A percentile compares a stretch with the other conserved stretches of the same genome.
Conservation (phyloP, 2,113 vertebrate species). For the Anseranas semipalmata region DNA sequence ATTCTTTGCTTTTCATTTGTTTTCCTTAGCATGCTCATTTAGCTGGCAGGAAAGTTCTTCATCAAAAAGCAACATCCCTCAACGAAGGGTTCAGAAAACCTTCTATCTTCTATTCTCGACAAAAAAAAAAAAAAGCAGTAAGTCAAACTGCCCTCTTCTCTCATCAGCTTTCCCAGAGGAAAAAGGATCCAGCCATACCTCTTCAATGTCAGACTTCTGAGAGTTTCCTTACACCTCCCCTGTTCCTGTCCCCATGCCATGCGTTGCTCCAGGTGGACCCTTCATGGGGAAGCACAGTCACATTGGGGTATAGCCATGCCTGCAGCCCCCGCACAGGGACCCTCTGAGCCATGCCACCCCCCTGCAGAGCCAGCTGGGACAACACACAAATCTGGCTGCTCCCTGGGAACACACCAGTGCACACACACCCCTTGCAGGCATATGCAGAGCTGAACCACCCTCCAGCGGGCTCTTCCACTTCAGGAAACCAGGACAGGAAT, state of each 20-base stretch:
- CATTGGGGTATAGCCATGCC: not conserved
- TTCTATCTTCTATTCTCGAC: not conserved
- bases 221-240: not conserved
- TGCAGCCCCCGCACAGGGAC: not conserved
- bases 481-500: not conserved
- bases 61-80: not conserved
- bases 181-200: not conserved
- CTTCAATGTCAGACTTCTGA: not conserved
- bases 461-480: not conserved
- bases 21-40: not conserved
- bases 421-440: not conserved
- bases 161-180: not conserved
- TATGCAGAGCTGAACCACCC: not conserved
- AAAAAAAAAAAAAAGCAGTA: not conserved
- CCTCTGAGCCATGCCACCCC: not conserved
- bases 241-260: not conserved
- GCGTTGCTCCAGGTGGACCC: fast-evolving
- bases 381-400: not conserved
- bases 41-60: not conserved
- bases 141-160: not conserved
- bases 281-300: fast-evolving
- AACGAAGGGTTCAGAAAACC: not conserved
- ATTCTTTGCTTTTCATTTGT: not conserved
- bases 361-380: not conserved
- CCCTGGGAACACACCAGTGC: not conserved